Evolutionary conservation across 92 coral and sea anemone species (phyloP).

Genomic region (Umimayanthus kanabou): DNA sequence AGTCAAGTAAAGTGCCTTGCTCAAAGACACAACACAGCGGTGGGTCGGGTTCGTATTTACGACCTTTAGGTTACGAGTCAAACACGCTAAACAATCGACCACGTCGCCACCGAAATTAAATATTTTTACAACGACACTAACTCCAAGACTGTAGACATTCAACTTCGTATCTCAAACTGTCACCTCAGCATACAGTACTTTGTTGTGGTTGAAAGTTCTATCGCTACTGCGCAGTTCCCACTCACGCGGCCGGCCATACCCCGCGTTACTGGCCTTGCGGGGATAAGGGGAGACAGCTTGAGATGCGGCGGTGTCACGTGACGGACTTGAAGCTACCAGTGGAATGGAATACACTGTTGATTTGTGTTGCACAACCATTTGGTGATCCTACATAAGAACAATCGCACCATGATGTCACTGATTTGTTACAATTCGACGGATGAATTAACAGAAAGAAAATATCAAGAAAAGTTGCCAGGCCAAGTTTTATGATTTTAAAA

Average conservation of each 20-base stretch:
- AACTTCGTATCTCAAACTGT: not conserved
- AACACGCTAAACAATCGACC: no score
- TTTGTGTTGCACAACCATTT: not conserved
- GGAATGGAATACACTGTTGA: conserved; percentile 6
- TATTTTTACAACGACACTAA: not conserved
- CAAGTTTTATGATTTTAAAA: no score
- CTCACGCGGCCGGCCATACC: not conserved
- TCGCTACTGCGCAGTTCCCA: not conserved
- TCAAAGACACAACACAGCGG: no score
- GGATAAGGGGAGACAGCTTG: not conserved
- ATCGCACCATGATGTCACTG: not conserved
- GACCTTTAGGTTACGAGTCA: no score
- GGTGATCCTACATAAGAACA: not conserved
- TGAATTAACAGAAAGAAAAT: no score
- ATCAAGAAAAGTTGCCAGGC: no score
- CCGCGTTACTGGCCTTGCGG: not conserved
- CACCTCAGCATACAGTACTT: not conserved
- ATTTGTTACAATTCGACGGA: not conserved
- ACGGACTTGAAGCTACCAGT: not conserved
- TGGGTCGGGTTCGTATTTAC: no score
- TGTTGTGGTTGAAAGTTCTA: not conserved
- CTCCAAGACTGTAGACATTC: not conserved
- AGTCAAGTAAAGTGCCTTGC: no score
- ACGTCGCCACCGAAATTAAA: no score
- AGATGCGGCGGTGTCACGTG: not conserved